Evolutionary conservation across 2,797 vertebrate species (phyloP), one percentile per base, ranked within the genome.

Genomic region (Pseudomugil tenellus): DNA sequence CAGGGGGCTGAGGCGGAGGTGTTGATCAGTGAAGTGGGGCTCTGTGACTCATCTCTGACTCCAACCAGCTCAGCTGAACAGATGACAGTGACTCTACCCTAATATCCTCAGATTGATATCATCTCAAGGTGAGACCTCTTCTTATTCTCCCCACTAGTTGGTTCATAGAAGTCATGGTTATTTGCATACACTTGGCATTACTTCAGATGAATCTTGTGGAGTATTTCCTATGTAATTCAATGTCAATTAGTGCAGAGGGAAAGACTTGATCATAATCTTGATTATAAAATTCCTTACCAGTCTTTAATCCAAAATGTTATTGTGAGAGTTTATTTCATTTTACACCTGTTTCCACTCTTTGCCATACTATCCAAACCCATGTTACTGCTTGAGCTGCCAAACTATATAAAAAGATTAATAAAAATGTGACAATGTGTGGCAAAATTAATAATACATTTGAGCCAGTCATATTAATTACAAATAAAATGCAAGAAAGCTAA

Each of bases 21-120:
- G 87, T 84, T 86, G 87, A 87, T 90, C 85, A 84, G 76, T 83
- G 81, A 83, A 80, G 76, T 77, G 79, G 49, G 72, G 81, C 80
- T 73, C 59, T 63, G 69, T 85, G 87, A 90, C 76, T 89, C 85
- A 87, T 81, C 87, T 64, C 77, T 72, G 79, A 84, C 69, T 67
- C 58, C 31, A 35, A 70, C 52, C 11, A 58, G 84, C 84, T 74
- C 37, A 4, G 6, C 49, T 37, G 67, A 78, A 35, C 74, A 79
- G 74, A 56, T 51, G 53, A 56, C 62, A 74, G 49, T 39, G 67
- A 72, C 67, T 81, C 53, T 72, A 64, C 67, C 56, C 49, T 28
- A 26, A 55, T 67, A 80, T 63, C 54, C 54, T 35, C 54, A 74
- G 72, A 74, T 52, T 39, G 55, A 69, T 57, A 76, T 74, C 60